Percentiles rank a stretch among this genome's conserved stretches.
Conservation (phyloP, 2,888 invertebrate genomes). For the Parnassius apollo region DNA sequence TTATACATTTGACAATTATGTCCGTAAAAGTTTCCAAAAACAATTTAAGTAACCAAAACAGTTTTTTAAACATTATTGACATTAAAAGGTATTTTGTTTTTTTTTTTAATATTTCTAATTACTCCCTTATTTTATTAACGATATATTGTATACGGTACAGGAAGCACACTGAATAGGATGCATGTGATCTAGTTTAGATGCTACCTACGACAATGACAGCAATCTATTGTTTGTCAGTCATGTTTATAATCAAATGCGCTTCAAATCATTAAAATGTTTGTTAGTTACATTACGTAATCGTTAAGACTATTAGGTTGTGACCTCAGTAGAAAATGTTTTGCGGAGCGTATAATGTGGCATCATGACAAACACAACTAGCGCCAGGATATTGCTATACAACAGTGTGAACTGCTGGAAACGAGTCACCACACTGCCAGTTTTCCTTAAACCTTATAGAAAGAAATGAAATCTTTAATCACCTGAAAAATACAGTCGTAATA, state of each 20-base stretch:
- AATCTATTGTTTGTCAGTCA: conserved; percentile 13
- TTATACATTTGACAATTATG: conserved; percentile 12
- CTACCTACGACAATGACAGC: conserved; percentile 2
- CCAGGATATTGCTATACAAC: no score
- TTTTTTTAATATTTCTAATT: background rate
- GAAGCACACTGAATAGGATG: conserved; percentile 6
- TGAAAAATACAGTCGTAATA: no score
- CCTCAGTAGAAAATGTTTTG: no score
- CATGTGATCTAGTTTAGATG: conserved; percentile 8
- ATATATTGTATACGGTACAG: conserved; percentile 3
- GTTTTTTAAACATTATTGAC: conserved; percentile 12
- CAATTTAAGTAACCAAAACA: conserved; percentile 13
- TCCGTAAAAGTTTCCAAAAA: conserved; percentile 14
- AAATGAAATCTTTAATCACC: no score
- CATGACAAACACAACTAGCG: no score
- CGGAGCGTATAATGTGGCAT: no score
- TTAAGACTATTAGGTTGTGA: background rate
- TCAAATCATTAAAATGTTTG: conserved; percentile 14
- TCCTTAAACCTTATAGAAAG: no score
- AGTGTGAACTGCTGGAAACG: no score
- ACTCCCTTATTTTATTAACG: conserved; percentile 3
- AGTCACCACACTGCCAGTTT: no score
- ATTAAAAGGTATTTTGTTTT: background rate
- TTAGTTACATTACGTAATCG: conserved; percentile 14
- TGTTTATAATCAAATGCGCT: conserved; percentile 14